These are phyloP conservation scores for Aphelinus certus DNA, from an alignment of 1,140 invertebrate genomes.

Conservation along the genomic window DNA sequence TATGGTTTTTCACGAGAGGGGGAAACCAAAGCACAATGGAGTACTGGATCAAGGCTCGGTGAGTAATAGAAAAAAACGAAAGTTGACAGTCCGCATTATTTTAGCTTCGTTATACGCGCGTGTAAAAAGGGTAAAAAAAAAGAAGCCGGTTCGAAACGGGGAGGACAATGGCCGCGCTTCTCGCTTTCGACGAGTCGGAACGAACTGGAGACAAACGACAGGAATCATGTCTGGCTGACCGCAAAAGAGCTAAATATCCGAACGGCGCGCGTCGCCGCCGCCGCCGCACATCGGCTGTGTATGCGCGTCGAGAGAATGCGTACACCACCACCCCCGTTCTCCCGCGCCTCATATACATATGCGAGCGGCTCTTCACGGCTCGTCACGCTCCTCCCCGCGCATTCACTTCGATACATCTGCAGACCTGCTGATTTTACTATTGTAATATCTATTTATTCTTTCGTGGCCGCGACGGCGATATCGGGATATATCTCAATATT, in stretches of 20 bases:
- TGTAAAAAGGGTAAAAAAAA: constrained; percentile 1
- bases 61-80: constrained; percentile 4
- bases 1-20: too few relatives aligned
- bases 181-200: constrained; percentile 51
- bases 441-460: too few relatives aligned
- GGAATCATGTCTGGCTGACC: constrained; percentile 65
- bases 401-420: too few relatives aligned
- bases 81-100: constrained; percentile 16
- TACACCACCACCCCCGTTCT: constrained; percentile 8
- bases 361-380: too few relatives aligned
- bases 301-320: too few relatives aligned
- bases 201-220: constrained; percentile 62
- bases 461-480: too few relatives aligned
- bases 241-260: constrained; percentile 32
- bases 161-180: constrained; percentile 23
- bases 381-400: too few relatives aligned
- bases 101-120: neutral
- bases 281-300: too few relatives aligned
- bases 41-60: too few relatives aligned
- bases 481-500: too few relatives aligned
- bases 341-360: neutral
- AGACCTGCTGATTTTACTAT: too few relatives aligned
- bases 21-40: too few relatives aligned
- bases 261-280: neutral
- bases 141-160: constrained; percentile 33